Evolutionary conservation across 2,888 invertebrate genomes (phyloP).

Genomic region (Eilema griseolum): DNA sequence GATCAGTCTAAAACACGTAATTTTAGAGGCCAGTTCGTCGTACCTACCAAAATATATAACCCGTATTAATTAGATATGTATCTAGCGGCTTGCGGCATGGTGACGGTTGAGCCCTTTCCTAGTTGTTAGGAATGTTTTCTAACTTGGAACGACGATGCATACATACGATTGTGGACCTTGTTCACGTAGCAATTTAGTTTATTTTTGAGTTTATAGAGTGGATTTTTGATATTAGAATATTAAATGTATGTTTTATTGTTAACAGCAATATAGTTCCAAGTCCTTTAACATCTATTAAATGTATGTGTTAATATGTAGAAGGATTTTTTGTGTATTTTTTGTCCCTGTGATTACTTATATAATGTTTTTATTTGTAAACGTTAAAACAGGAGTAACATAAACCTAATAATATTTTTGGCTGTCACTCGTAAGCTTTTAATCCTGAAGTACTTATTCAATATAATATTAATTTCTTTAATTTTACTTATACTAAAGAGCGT

Average conservation of each 20-base stretch:
- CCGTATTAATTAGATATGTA: conserved; percentile 60
- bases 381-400: neutral
- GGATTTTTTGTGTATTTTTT: conserved; percentile 22
- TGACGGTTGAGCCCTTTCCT: conserved; percentile 68
- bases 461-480: neutral
- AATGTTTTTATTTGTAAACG: neutral
- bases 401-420: neutral
- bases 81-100: conserved; percentile 82
- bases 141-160: conserved; percentile 59
- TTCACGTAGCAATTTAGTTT: conserved; percentile 40
- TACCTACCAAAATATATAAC: conserved; percentile 36
- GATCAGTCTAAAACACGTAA: conserved; percentile 11
- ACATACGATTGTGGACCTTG: conserved; percentile 63
- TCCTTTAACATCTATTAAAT: conserved; percentile 18
- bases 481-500: neutral
- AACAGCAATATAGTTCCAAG: conserved; percentile 9
- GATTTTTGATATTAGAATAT: conserved; percentile 23
- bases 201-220: conserved; percentile 28
- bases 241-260: conserved; percentile 20
- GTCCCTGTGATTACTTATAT: neutral
- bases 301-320: conserved; percentile 20
- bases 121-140: conserved; percentile 42
- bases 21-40: conserved; percentile 36
- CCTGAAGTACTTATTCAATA: neutral
- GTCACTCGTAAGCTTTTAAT: conserved; percentile 4